Evolutionary conservation across 2,797 vertebrate genomes (phyloP).

Genomic region (Zalophus californianus): DNA sequence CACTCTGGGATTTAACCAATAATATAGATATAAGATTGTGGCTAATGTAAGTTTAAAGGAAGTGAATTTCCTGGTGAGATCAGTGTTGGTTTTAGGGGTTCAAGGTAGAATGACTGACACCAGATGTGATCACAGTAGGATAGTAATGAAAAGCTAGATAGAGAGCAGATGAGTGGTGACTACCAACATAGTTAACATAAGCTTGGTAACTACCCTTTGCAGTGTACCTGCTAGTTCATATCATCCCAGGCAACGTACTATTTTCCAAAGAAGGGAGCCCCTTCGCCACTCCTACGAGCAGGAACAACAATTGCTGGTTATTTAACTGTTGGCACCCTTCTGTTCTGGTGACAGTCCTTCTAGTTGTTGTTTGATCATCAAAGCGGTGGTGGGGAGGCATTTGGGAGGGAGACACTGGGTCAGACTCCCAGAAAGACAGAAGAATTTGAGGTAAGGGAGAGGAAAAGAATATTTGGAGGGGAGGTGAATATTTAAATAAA

Average conservation of each 20-base stretch:
- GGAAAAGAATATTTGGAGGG: neutral
- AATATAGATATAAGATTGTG: neutral
- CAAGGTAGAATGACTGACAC: neutral
- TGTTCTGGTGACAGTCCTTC: neutral
- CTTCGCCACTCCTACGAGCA: neutral
- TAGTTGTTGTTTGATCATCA: neutral
- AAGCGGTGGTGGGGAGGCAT: neutral
- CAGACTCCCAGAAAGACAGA: neutral
- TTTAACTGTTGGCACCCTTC: neutral
- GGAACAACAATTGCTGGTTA: rapidly evolving
- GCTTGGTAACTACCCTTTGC: rapidly evolving
- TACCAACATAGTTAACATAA: rapidly evolving
- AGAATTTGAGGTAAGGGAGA: neutral
- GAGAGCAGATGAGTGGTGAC: neutral
- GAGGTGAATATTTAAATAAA: neutral
- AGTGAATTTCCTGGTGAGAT: neutral
- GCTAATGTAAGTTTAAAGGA: neutral
- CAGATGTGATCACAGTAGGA: no score
- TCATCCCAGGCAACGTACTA: rapidly evolving
- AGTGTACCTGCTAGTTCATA: rapidly evolving
- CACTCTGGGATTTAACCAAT: neutral
- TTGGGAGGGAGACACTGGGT: neutral
- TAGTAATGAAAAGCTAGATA: rapidly evolving
- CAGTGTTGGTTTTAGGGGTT: neutral
- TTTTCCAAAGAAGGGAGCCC: neutral